Evolutionary conservation across 1,140 invertebrate genomes (phyloP), one percentile per base, ranked within the genome.

Genomic region (Drosophila pseudoananassae): DNA sequence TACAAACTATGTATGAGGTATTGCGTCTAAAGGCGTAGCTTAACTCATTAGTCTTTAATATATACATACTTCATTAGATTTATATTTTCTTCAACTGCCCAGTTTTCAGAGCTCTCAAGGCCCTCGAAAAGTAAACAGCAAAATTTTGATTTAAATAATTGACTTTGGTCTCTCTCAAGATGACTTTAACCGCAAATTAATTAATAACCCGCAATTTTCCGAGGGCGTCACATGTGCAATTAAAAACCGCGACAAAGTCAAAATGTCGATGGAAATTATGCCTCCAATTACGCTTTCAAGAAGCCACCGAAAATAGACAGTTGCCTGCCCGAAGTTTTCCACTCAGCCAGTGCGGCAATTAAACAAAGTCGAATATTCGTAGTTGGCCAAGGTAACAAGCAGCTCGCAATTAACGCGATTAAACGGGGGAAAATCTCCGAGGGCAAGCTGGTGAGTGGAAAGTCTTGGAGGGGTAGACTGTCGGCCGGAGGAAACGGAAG

Each of bases 401-500:
- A 71, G 78, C 72, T 88, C 31, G 66, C 87, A 88, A 88, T 88
- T 88, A 88, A 88, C 83, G 76, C 76, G 83, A 88, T 88, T 88
- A 88, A 69, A 88, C 81, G 25, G 57, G 5, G 45, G 14, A 53
- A 27, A 43, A 3, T 54, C 36, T 53, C 23, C 5, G 36, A 40
- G 59, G 6, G 45, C 7, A 31, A 31, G 15, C 3, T 17, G 7
- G 23, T 46, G 33, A 33, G 47, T 14, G 23, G n/a, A n/a, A 65
- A 88, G 78, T 78, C 82, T 76, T 61, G 47, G 54, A 81, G 61
- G 78, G 49, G 61, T n/a, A 27, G 15, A 8, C 17, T n/a, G 6
- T 6, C 25, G 25, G 6, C 5, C 5, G 6, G 5, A 27, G 25
- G 4, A 27, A 27, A 7, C 25, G 53, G 33, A n/a, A 7, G 53